Percentiles rank a stretch among this genome's conserved stretches.
phyloP scores from a whole-genome alignment of 2,113 vertebrate genomes.

The Gnathonemus echidnorhynchus region DNA sequence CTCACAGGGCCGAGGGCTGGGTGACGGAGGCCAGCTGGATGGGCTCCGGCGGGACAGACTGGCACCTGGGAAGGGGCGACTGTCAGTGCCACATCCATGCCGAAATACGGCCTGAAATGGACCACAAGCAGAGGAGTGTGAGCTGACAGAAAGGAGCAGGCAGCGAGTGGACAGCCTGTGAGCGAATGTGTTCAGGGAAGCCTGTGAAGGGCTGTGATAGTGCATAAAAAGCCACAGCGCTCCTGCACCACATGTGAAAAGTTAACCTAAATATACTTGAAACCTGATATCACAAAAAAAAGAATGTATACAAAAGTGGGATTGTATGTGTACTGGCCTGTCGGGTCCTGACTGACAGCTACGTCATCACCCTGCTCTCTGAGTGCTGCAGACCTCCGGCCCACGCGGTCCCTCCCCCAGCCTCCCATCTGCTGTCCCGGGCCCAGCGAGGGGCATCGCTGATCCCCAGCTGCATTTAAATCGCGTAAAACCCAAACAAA shows the following conservation, averaged over 20 bases:
- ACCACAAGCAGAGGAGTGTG: not conserved
- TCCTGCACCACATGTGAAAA: not conserved
- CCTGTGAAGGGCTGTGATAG: not conserved
- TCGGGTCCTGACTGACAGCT: not conserved
- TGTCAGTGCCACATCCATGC: not conserved
- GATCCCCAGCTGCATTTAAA: slow-evolving; percentile 39
- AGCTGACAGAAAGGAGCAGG: not conserved
- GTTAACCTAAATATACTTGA: not conserved
- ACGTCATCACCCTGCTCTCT: not conserved
- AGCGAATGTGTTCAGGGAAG: not conserved
- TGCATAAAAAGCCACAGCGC: not conserved
- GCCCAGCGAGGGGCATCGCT: slow-evolving; percentile 10
- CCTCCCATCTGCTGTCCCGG: slow-evolving; percentile 45
- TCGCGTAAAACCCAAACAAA: slow-evolving; percentile 31
- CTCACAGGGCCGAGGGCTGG: not conserved
- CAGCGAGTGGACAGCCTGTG: not conserved
- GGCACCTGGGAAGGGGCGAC: not conserved
- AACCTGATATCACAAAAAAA: not conserved
- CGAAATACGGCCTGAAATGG: no score
- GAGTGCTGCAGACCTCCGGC: not conserved
- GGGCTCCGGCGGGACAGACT: not conserved
- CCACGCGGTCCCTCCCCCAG: slow-evolving; percentile 23
- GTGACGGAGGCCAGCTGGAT: not conserved
- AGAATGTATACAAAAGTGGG: not conserved
- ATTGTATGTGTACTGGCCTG: not conserved